phyloP scores from a whole-genome alignment of 2,113 vertebrate species.

The Empidonax traillii region DNA sequence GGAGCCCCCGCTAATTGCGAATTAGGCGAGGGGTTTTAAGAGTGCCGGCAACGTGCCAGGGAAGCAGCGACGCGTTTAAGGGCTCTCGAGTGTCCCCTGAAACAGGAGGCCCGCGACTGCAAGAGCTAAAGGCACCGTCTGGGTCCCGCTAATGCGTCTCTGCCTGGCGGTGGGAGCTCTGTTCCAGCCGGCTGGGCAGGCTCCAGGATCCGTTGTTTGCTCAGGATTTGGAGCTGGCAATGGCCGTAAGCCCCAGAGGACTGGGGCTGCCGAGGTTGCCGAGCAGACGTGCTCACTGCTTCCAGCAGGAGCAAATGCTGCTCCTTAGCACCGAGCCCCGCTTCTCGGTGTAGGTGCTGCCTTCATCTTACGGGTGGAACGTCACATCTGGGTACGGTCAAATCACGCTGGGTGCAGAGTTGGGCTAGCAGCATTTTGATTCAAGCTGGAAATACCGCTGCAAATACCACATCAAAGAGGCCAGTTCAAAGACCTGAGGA shows the following conservation, averaged over 20 bases:
- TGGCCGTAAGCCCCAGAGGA: background rate
- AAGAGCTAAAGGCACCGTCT: background rate
- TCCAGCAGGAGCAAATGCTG: background rate
- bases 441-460: background rate
- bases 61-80: fast-evolving
- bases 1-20: fast-evolving
- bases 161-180: background rate
- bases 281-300: fast-evolving
- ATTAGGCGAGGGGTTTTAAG: fast-evolving
- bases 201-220: fast-evolving
- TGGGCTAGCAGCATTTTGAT: background rate
- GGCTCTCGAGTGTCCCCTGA: background rate
- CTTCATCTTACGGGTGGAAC: background rate
- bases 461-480: background rate
- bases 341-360: background rate
- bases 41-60: fast-evolving
- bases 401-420: fast-evolving
- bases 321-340: fast-evolving
- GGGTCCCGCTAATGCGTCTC: background rate
- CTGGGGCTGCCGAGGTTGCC: background rate
- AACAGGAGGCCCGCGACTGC: background rate
- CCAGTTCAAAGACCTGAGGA: background rate
- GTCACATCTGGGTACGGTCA: background rate
- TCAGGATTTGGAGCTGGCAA: background rate
- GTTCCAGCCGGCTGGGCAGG: background rate